Conservation (phyloP, 2,113 vertebrate genomes). For the sheep (Ovis aries) region ARS-UI_Ramb_v3.0 NC_056055.1:61671001-61671500, state of each 20-base stretch:
- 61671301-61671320: not conserved
- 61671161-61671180: not conserved
- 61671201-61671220: not conserved
- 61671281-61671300: not conserved
- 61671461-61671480: not conserved
- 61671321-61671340: not conserved
- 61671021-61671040: not conserved
- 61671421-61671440: not conserved
- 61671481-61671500: not conserved
- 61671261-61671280: not conserved
- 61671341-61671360: accelerated
- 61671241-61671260: not conserved
- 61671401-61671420: not conserved
- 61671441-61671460: not conserved
- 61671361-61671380: not conserved
- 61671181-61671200: not conserved
- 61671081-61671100: not conserved
- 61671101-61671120: not conserved
- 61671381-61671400: not conserved
- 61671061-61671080: not conserved
- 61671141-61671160: not conserved
- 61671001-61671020: not conserved
- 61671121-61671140: not conserved
- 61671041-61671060: not conserved
- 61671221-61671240: not conserved